Conservation (phyloP, 1,140 invertebrate genomes). For the Apis laboriosa region DNA sequence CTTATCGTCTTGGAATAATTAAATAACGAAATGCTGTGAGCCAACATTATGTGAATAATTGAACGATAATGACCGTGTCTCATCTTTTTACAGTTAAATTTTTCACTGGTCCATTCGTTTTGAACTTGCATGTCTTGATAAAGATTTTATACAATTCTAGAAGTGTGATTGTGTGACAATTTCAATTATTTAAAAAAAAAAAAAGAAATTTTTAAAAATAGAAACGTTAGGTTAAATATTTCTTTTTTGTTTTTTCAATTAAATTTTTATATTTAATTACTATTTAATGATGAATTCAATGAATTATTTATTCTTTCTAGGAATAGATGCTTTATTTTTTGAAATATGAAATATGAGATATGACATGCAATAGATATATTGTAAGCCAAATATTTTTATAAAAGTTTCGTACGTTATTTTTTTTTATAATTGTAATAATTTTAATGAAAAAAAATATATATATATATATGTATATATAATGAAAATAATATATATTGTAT, state of each 20-base stretch:
- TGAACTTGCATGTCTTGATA: neutral
- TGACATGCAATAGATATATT: no score
- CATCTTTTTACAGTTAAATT: constrained; percentile 20
- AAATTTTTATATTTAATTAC: neutral
- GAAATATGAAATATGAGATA: no score
- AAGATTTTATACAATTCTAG: neutral
- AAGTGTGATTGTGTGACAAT: neutral
- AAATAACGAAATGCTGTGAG: constrained; percentile 72
- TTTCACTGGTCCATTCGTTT: constrained; percentile 25
- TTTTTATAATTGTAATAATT: no score
- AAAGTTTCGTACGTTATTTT: no score
- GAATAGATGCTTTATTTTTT: no score
- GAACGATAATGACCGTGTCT: constrained; percentile 60
- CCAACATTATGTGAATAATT: constrained; percentile 72
- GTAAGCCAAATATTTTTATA: no score
- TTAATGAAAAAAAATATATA: neutral
- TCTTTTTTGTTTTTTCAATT: neutral
- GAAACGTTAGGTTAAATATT: neutral
- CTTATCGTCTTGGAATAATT: constrained; percentile 74
- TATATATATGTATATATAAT: no score
- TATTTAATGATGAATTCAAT: no score
- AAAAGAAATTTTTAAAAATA: neutral
- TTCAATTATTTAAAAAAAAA: neutral
- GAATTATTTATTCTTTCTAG: no score
- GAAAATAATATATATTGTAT: neutral